Evolutionary conservation across 2,888 invertebrate genomes (phyloP), one percentile per base, ranked within the genome.

Genomic region (Eupithecia subfuscata): DNA sequence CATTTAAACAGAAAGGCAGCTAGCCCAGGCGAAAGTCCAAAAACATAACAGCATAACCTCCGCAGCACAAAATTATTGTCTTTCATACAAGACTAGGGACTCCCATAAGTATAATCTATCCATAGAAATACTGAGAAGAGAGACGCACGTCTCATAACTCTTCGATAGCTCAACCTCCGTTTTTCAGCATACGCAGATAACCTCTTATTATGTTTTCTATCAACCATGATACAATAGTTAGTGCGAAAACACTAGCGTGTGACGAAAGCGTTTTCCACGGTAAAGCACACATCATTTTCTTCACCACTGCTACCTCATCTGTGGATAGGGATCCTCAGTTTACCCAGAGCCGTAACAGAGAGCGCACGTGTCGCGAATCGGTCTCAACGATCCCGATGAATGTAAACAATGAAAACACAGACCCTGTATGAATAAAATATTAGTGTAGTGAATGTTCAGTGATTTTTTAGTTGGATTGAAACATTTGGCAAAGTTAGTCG

Each of bases 231-330:
- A n/a, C n/a, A 12, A 30, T 22, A 75, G 75, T 75, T 63, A 11
- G 34, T 73, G 70, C 8, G 64, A 45, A 71, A 67, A 71, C 65
- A 70, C 45, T 45, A 67, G 43, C 75, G 69, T 84, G 85, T 88
- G 87, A 89, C 87, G 87, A 91, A 90, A 90, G 84, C 88, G 87
- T 92, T 94, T 94, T 92, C 91, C 92, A 86, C 84, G 87, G 83
- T 82, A 78, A 82, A 80, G 76, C 81, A 83, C 82, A 86, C 82
- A 89, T 91, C 89, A 81, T 82, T 81, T 81, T 82, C 82, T 75
- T 77, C 22, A 37, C 30, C 22, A 79, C 80, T 79, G 40, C 18
- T 69, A 69, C 30, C 2, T 48, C 30, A 69, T 70, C 80, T 80
- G 76, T 78, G 79, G 65, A 63, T 45, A 30, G 45, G 22, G 48